These are phyloP conservation scores for Drosophila pseudoananassae DNA, from an alignment of 1,140 invertebrate species.

Conservation along the genomic window DNA sequence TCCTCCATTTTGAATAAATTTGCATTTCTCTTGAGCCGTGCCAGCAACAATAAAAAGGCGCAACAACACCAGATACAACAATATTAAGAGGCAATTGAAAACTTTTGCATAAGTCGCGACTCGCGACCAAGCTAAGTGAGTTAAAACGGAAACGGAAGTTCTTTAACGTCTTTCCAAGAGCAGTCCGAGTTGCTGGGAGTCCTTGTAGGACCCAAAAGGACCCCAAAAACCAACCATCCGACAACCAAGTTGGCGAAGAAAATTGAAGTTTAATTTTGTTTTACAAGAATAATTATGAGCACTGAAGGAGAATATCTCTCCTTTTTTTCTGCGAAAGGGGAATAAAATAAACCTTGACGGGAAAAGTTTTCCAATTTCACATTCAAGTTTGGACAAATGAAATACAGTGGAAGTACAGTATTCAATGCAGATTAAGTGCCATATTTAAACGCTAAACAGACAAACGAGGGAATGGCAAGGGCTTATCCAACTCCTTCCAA, in stretches of 20 bases:
- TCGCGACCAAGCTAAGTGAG: constrained; percentile 70
- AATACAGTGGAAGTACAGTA: background rate
- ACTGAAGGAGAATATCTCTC: constrained; percentile 2
- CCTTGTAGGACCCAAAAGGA: constrained; percentile 6
- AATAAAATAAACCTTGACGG: constrained; percentile 1
- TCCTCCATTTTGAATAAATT: constrained; percentile 77
- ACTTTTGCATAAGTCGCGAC: constrained; percentile 74
- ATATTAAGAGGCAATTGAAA: constrained; percentile 77
- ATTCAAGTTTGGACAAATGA: constrained; percentile 4
- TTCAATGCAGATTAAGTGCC: constrained; percentile 37
- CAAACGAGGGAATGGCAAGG: constrained; percentile 40
- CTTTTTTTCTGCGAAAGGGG: constrained; percentile 4
- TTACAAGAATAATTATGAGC: constrained; percentile 66
- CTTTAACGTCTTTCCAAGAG: constrained; percentile 25
- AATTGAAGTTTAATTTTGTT: constrained; percentile 79
- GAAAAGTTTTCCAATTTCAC: constrained; percentile 5
- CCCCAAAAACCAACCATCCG: background rate
- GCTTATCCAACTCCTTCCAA: constrained; percentile 56
- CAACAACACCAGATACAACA: constrained; percentile 51
- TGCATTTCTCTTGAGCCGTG: constrained; percentile 69
- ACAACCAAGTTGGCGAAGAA: constrained; percentile 20
- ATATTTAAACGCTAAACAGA: constrained; percentile 56
- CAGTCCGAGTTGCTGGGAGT: background rate
- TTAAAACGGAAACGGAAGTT: constrained; percentile 63
- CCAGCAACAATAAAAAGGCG: constrained; percentile 31